Base-by-base conservation (phyloP, 2,888 invertebrate species). In the Cremastobaeus sp. region DNA sequence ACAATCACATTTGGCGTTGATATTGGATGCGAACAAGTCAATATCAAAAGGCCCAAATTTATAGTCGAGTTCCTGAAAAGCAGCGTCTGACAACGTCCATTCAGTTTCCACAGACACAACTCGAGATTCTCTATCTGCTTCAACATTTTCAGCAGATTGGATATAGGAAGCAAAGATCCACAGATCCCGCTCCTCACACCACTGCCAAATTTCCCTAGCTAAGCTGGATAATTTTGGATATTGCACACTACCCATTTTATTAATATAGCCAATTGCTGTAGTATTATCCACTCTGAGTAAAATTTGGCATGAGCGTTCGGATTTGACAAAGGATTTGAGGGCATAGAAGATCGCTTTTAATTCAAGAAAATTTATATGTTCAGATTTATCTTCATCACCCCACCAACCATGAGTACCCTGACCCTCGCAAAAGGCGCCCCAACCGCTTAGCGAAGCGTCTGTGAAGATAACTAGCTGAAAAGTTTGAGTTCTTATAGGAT, bases 401-500 rank as follows among this genome's bases (percentile, higher is more conserved):
- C 69, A 72, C 39, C 60, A 57, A 0, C 64, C 71, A 41, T 57
- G 55, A 39, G 64, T 14, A 12, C 14, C 57, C 25, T 17, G 6
- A 1, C 8, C 39, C 4, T 54, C n/a, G n/a, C 57, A 57, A 9
- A 3, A 47, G 12, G 52, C 66, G n/a, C 73, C 73, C 77, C 78
- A 79, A 3, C 78, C 75, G 17, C 71, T 69, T 12, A 70, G n/a
- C 2, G 73, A 79, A 1, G 78, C 76, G 45, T 78, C 76, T 14
- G 68, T 8, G 17, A 69, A 69, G 18, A 69, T 60, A 25, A 11
- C 52, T 2, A 59, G 8, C 6, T 17, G 12, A 17, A 25, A 68
- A 17, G 0, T 8, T n/a, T 41, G 17, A 15, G 3, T 9, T 18
- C 57, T 15, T 35, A 68, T 34, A 4, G 50, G 48, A 35, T 68